Base-by-base conservation (phyloP, 2,113 vertebrate species). In the Oenanthe oenanthe region DNA sequence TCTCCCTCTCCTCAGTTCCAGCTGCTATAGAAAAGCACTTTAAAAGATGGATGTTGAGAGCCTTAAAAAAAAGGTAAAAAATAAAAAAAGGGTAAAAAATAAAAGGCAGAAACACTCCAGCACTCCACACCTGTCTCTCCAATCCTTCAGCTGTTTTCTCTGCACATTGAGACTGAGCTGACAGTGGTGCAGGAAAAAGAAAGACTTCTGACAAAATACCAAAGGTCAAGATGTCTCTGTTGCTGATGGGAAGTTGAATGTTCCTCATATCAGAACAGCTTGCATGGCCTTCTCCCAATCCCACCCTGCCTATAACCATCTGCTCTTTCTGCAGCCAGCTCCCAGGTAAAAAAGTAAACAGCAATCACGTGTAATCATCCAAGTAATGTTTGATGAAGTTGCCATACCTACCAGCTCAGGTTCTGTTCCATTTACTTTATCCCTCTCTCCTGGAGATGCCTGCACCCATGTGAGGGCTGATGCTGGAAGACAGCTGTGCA, bases 321-420 rank as follows among this genome's bases (percentile, higher is more conserved):
- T 95, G 89, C 34, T 85, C 77, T 36, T 90, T 67, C 83, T 63
- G 70, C 87, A 85, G 66, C 51, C 8, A 1, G 58, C 42, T 90
- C 73, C 76, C 77, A 96, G 81, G 89, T 95, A 66, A 85, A 47
- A 77, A 94, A 62, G 21, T 79, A 95, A 97, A 92, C 74, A 96
- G 43, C 47, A 94, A 84, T 89, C 65, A 88, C 93, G 88, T 4
- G 0, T 24, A 92, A 94, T 91, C 82, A 90, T 78, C 70, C 74
- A 92, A 89, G 54, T 50, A 83, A 91, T 31, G 24, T 81, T 57
- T 43, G 73, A 85, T 96, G 95, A 93, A 68, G 95, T 94, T 96
- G 94, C 88, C 84, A 94, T 53, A 58, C 25, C 36, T 70, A 72
- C 74, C 75, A 17, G 13, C 85, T 86, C 73, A 66, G 38, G 43